A percentile compares a stretch with the other conserved stretches of the same genome.
phyloP scores from a whole-genome alignment of 2,113 vertebrate species.

The Cepphus grylle region DNA sequence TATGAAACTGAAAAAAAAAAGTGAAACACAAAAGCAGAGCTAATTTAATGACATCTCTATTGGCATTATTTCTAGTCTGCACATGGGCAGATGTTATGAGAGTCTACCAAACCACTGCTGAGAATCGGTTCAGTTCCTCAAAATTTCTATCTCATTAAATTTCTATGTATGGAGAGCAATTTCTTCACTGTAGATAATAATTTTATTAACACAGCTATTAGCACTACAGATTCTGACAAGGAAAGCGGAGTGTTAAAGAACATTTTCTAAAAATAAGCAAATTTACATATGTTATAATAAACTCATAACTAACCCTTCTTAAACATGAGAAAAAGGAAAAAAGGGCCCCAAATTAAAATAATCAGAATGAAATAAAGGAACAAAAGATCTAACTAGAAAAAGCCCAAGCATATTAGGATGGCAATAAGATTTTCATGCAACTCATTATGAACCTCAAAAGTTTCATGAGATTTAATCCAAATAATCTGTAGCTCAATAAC shows the following conservation, averaged over 20 bases:
- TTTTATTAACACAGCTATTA: slow-evolving; percentile 37
- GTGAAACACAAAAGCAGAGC: background rate
- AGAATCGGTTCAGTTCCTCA: background rate
- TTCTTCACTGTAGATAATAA: slow-evolving; percentile 16
- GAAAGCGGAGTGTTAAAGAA: background rate
- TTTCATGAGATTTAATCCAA: background rate
- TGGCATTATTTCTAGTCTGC: background rate
- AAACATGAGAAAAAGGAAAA: background rate
- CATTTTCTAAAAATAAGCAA: slow-evolving; percentile 28
- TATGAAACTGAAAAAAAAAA: background rate
- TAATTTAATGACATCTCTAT: background rate
- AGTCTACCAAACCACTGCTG: slow-evolving; percentile 25
- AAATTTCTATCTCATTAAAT: slow-evolving; percentile 38
- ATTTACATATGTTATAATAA: background rate
- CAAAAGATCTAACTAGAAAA: background rate
- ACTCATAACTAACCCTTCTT: background rate
- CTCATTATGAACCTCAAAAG: background rate
- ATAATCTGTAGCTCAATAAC: background rate
- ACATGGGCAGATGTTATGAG: slow-evolving; percentile 4
- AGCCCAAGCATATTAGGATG: background rate
- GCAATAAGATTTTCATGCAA: background rate
- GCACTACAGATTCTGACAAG: background rate
- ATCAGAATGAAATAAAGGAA: background rate
- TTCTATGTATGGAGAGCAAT: slow-evolving; percentile 2
- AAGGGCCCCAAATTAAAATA: background rate